Conservation (phyloP, 2,888 invertebrate genomes). For the Drosophila demipolita region DNA sequence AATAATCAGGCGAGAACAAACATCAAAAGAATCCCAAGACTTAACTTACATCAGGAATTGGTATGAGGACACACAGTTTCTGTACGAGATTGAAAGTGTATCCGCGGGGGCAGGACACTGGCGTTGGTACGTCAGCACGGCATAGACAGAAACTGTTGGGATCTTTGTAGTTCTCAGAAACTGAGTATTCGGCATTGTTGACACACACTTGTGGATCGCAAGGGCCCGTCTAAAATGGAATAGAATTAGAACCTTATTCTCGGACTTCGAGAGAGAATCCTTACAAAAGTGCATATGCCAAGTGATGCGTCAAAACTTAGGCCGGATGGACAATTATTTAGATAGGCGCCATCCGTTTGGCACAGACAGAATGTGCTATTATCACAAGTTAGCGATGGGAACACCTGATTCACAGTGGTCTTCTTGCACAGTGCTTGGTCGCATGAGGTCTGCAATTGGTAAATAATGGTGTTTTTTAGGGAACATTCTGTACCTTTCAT, state of each 20-base stretch:
- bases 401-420: conserved; percentile 10
- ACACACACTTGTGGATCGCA: conserved; percentile 74
- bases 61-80: conserved; percentile 29
- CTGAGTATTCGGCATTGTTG: conserved; percentile 40
- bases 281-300: conserved; percentile 67
- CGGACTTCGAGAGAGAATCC: background rate
- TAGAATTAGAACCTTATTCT: background rate
- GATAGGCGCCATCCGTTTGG: conserved; percentile 47
- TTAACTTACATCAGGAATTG: conserved; percentile 61
- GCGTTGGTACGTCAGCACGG: conserved; percentile 47
- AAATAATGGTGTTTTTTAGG: background rate
- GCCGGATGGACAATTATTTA: conserved; percentile 54
- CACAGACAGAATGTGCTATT: conserved; percentile 68
- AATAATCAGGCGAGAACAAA: background rate
- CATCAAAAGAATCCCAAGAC: background rate
- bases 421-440: conserved; percentile 50
- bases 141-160: conserved; percentile 77
- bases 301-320: conserved; percentile 39
- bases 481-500: background rate
- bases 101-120: conserved; percentile 73
- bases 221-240: conserved; percentile 64
- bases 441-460: conserved; percentile 57
- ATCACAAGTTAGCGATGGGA: conserved; percentile 52
- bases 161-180: conserved; percentile 58
- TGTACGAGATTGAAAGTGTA: conserved; percentile 54